Base-by-base conservation (phyloP, 2,888 invertebrate genomes). In the Octonoba sinensis region DNA sequence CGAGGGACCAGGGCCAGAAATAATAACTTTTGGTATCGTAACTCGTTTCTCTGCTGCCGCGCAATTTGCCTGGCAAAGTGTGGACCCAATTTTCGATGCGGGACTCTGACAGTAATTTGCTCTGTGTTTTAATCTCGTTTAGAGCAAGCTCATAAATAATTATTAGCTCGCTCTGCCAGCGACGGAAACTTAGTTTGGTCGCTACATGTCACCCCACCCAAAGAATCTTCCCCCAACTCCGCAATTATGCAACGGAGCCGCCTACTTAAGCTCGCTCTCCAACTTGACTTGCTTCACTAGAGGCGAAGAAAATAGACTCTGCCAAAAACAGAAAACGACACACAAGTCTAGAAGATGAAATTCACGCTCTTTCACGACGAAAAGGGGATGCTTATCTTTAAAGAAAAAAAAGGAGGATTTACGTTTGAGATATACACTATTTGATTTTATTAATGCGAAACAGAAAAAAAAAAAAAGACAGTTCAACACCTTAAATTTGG, bases 51-150 rank as follows among this genome's bases (percentile, higher is more conserved):
- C 44, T 76, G 22, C 71, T 73, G 49, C 60, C 72, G 73, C 73
- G 74, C 83, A 83, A 83, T 83, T 83, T 83, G 78, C 83, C 83
- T 78, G 77, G 72, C 82, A 73, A 78, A 82, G 81, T 82, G 78
- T 74, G 83, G 83, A 83, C 75, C 83, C 83, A 83, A 83, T 83
- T 83, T 83, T 83, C 83, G 78, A 83, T 78, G 77, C 78, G 83
- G 70, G 83, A 78, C 81, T 79, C 51, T 83, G 83, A 83, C 83
- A 83, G 83, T 83, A 83, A 83, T 83, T 83, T 83, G 83, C 76
- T 83, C 83, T 81, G 81, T 83, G 83, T 83, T 83, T 83, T 83
- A 83, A 81, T 83, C 83, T 83, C 83, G 81, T 83, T 83, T 83
- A 83, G 83, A 79, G 83, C 73, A 83, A 79, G 79, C 83, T 83